Evolutionary conservation across 2,797 vertebrate species (phyloP), one percentile per base, ranked within the genome.

Genomic region (Telmatherina bonti): DNA sequence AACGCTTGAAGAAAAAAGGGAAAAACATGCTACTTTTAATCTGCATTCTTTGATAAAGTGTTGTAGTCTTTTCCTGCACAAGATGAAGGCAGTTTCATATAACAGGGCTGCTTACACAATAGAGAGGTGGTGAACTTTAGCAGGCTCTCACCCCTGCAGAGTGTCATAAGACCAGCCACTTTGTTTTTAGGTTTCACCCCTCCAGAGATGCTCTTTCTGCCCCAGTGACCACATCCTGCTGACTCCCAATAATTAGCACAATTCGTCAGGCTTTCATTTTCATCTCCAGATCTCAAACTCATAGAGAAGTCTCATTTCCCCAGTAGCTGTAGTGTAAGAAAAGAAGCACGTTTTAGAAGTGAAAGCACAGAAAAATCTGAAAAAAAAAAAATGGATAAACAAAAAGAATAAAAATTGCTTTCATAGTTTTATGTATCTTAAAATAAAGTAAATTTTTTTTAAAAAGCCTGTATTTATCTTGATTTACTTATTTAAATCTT

Each of bases 141-240:
- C 86, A 88, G 85, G 88, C 88, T 88, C 67, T 82, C 85, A 88
- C 92, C 90, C 93, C 92, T 92, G 89, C 83, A 79, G 92, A 81
- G 92, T 90, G 85, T 94, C 94, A 94, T 92, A 88, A 94, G 93
- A 94, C 93, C 85, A 71, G 89, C 88, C 82, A 91, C 90, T 91
- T 91, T 88, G 90, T 91, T 85, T 93, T 92, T 82, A 89, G 79
- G 81, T 85, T 90, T 91, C 85, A 81, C 77, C 88, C 88, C 88
- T 88, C 87, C 84, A 91, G 78, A 92, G 91, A 89, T 86, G 91
- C 88, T 93, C 88, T 93, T 94, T 94, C 92, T 92, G 92, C 93
- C 83, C 92, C 92, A 89, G 72, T 54, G 87, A 91, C 79, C 90
- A 91, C 87, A 92, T 85, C 89, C 86, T 91, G 82, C 85, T 86